Conservation (phyloP, 1,140 invertebrate genomes). For the Coenobita brevimanus region DNA sequence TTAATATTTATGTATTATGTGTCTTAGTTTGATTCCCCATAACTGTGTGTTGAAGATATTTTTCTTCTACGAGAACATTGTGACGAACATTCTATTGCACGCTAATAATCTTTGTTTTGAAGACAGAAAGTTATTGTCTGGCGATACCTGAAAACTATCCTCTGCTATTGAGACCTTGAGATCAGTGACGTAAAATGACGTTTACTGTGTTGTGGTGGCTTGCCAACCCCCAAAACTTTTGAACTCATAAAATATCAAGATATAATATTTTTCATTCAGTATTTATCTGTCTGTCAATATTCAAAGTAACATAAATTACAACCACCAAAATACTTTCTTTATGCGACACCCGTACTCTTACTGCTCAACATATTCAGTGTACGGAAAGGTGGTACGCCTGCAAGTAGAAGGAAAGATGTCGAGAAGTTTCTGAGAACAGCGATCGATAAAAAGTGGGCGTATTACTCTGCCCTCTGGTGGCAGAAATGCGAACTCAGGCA, state of each 20-base stretch:
- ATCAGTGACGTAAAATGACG: slow-evolving; percentile 57
- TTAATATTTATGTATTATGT: neutral
- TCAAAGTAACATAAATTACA: too few relatives aligned
- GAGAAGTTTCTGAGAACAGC: slow-evolving; percentile 56
- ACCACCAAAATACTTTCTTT: too few relatives aligned
- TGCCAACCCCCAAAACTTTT: slow-evolving; percentile 45
- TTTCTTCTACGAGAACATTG: neutral
- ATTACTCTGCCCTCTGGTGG: slow-evolving; percentile 60
- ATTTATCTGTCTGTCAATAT: too few relatives aligned
- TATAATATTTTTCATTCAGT: too few relatives aligned
- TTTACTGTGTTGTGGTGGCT: slow-evolving; percentile 48
- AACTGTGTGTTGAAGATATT: too few relatives aligned
- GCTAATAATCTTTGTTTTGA: too few relatives aligned
- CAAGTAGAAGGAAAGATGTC: slow-evolving; percentile 48
- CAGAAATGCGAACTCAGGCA: neutral
- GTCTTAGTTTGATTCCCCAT: neutral
- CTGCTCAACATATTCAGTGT: too few relatives aligned
- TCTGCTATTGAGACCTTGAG: slow-evolving; percentile 47
- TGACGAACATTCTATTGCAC: neutral
- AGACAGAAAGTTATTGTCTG: neutral
- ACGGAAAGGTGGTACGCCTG: slow-evolving; percentile 29
- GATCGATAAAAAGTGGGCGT: slow-evolving; percentile 59
- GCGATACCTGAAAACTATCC: slow-evolving; percentile 12
- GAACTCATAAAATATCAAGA: neutral
- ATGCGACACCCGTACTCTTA: too few relatives aligned